These are phyloP conservation scores for Chlorocebus sabaeus DNA, from an alignment of 2,113 vertebrate species.

Conservation along the genomic window DNA sequence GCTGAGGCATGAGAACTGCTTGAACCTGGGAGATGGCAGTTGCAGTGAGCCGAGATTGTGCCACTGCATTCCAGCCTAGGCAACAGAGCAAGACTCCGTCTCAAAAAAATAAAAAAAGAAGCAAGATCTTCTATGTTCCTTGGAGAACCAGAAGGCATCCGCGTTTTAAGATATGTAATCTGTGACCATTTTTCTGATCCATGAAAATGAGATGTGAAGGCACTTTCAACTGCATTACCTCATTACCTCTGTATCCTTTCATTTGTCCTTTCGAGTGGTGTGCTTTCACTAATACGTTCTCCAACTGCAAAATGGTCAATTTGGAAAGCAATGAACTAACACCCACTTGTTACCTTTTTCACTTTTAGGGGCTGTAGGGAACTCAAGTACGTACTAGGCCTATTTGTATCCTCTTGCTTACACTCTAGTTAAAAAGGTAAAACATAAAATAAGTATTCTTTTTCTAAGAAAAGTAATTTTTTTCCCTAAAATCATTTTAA, in stretches of 20 bases:
- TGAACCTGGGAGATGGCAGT: no score
- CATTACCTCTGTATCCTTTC: not conserved
- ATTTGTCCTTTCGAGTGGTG: not conserved
- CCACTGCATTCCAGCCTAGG: no score
- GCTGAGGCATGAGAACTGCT: no score
- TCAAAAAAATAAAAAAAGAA: not conserved
- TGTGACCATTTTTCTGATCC: not conserved
- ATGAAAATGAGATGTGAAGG: not conserved
- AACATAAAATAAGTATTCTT: not conserved
- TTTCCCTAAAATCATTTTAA: not conserved
- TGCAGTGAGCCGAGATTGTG: no score
- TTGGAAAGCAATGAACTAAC: not conserved
- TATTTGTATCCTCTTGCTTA: not conserved
- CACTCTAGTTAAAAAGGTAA: not conserved
- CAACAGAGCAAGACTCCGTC: no score
- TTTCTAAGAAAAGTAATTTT: not conserved
- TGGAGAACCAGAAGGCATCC: not conserved
- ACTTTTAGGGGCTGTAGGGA: not conserved
- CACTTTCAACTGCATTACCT: not conserved
- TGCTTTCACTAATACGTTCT: not conserved
- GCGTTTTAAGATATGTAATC: not conserved
- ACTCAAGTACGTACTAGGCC: not conserved
- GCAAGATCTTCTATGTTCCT: not conserved
- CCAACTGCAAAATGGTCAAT: not conserved
- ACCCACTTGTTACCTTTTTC: not conserved